Evolutionary conservation across 2,888 invertebrate species (phyloP), one percentile per base, ranked within the genome.

Genomic region (Leptopilina drosophilae): DNA sequence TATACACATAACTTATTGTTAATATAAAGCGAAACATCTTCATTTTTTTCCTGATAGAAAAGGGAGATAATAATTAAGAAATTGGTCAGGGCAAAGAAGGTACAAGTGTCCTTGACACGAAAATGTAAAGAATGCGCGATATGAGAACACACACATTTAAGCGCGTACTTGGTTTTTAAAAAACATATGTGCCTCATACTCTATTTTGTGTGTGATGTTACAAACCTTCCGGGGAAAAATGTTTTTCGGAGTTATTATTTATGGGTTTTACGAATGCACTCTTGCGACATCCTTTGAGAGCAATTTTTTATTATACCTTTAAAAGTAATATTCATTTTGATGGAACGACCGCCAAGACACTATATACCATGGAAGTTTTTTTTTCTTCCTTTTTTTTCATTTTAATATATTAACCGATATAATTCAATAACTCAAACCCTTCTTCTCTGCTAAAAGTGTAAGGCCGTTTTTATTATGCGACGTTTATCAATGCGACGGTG

Each of bases 321-420:
- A 73, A 73, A 69, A 73, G 33, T 73, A 73, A 73, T 56, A 73
- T 73, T 73, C 73, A n/a, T 53, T 73, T 73, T 73, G 73, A 73
- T 56, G 73, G 56, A 73, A 40, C 73, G 73, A 73, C 73, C 73
- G 56, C 73, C 73, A 73, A 73, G 73, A 73, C 40, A 56, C 56
- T 56, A 49, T 46, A 46, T 49, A 33, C 33, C 56, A 33, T 56
- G 73, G 56, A 73, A 56, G 73, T 56, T 73, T 56, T 73, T 56
- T 33, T 33, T 33, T 33, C 3, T 3, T 33, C 3, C 33, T 33
- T 33, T 33, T 33, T 33, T 33, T 33, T 33, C 33, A 33, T 33
- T 33, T 33, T 33, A 33, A 56, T 73, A 26, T 20, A 73, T 53
- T 73, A 33, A 8, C 56, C 15, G 73, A 20, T 73, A 56, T 73